A percentile compares a stretch with the other conserved stretches of the same genome.
Evolutionary conservation across 2,888 invertebrate genomes (phyloP).

Genomic region (Machimus atricapillus): DNA sequence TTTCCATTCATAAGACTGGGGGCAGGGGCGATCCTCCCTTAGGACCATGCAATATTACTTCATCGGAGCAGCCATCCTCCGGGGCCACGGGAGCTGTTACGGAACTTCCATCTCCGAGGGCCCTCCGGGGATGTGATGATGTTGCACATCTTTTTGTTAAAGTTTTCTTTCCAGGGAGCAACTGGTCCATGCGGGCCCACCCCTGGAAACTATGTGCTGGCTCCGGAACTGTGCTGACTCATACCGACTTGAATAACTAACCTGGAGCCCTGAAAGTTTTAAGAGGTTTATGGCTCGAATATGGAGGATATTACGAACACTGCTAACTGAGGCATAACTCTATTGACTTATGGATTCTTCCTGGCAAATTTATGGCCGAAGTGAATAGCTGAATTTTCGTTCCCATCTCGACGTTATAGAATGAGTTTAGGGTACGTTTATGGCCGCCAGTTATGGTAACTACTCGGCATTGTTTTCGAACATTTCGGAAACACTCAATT

Average conservation of each 20-base stretch:
- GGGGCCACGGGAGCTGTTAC: background rate
- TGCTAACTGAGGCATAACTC: background rate
- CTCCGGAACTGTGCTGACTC: background rate
- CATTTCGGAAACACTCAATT: background rate
- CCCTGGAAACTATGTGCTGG: background rate
- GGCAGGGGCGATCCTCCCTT: background rate
- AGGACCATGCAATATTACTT: background rate
- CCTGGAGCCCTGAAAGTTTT: background rate
- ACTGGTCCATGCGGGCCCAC: background rate
- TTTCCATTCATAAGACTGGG: background rate
- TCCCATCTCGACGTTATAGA: background rate
- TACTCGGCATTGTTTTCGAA: background rate
- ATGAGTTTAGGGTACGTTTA: background rate
- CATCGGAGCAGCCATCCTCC: background rate
- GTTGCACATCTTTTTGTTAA: background rate
- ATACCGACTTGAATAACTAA: background rate
- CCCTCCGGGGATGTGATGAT: background rate
- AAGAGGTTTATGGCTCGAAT: background rate
- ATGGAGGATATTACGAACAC: background rate
- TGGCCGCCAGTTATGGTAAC: background rate
- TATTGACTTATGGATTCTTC: background rate
- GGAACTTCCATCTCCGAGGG: background rate
- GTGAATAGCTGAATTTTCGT: background rate
- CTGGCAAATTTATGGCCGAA: background rate
- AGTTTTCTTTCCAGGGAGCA: background rate